phyloP scores from a whole-genome alignment of 2,797 vertebrate genomes.

The Hyperoplus immaculatus region DNA sequence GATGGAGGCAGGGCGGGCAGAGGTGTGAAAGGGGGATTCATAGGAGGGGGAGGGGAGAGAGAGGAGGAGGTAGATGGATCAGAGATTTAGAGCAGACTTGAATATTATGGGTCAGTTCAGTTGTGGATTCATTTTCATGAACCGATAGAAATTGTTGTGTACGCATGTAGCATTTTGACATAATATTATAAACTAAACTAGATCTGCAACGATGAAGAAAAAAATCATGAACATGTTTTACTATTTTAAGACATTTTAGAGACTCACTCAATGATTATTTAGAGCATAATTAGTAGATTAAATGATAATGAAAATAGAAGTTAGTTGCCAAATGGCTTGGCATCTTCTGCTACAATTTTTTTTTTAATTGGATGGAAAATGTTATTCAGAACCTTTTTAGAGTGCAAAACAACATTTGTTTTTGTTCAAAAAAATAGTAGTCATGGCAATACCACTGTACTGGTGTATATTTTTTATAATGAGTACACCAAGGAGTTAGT shows the following conservation, averaged over 20 bases:
- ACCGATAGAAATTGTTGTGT: background rate
- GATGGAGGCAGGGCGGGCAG: slow-evolving; percentile 31
- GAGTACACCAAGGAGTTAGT: too few species aligned
- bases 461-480: background rate
- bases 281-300: background rate
- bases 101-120: slow-evolving; percentile 19
- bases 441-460: background rate
- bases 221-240: background rate
- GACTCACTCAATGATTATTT: background rate
- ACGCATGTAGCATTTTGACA: background rate
- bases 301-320: background rate
- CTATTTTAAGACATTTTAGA: background rate
- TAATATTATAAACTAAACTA: background rate
- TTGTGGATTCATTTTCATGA: background rate
- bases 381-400: background rate
- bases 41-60: slow-evolving; percentile 32
- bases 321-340: background rate
- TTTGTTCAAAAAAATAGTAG: background rate
- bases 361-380: too few species aligned
- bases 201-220: background rate
- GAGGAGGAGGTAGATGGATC: slow-evolving; percentile 37
- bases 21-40: slow-evolving; percentile 56
- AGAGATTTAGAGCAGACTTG: slow-evolving; percentile 29
- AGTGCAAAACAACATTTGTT: background rate
- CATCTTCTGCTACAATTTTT: too few species aligned